Conservation (phyloP, 2,888 invertebrate species). For the Rotaria macrura region DNA sequence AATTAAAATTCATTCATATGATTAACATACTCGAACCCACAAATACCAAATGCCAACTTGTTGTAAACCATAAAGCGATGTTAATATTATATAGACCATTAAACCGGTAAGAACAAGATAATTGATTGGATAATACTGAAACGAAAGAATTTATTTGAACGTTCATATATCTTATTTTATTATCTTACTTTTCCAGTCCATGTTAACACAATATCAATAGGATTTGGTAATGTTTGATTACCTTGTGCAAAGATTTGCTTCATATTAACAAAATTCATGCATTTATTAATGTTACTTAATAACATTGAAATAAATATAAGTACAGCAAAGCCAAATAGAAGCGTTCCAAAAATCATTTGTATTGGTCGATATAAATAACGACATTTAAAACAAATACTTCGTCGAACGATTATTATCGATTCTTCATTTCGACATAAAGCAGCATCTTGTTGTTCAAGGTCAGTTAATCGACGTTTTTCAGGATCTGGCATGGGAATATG, state of each 20-base stretch:
- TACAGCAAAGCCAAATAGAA: conserved; percentile 42
- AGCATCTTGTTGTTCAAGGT: conserved; percentile 39
- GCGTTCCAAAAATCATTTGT: conserved; percentile 46
- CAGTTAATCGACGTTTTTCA: conserved; percentile 38
- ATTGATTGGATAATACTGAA: conserved; percentile 49
- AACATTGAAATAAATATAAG: conserved; percentile 48
- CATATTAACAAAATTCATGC: conserved; percentile 47
- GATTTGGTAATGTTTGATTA: conserved; percentile 46
- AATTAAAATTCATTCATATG: too few relatives aligned
- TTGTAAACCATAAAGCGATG: conserved; percentile 49
- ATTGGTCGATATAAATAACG: conserved; percentile 44
- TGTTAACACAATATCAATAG: conserved; percentile 48
- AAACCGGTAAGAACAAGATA: conserved; percentile 47
- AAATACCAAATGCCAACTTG: conserved; percentile 50
- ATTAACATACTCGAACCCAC: conserved; percentile 44
- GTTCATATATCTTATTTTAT: not conserved
- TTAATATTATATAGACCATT: conserved; percentile 47
- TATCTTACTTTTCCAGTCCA: conserved; percentile 44
- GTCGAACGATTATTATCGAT: conserved; percentile 41
- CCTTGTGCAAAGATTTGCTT: conserved; percentile 48
- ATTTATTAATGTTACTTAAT: conserved; percentile 50
- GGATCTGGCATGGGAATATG: conserved; percentile 38
- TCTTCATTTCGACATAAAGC: conserved; percentile 43
- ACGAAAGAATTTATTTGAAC: conserved; percentile 29
- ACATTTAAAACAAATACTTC: conserved; percentile 42